A percentile compares a stretch with the other conserved stretches of the same genome.
Conservation (phyloP, 1,140 invertebrate genomes). For the Drepana arcuata region DNA sequence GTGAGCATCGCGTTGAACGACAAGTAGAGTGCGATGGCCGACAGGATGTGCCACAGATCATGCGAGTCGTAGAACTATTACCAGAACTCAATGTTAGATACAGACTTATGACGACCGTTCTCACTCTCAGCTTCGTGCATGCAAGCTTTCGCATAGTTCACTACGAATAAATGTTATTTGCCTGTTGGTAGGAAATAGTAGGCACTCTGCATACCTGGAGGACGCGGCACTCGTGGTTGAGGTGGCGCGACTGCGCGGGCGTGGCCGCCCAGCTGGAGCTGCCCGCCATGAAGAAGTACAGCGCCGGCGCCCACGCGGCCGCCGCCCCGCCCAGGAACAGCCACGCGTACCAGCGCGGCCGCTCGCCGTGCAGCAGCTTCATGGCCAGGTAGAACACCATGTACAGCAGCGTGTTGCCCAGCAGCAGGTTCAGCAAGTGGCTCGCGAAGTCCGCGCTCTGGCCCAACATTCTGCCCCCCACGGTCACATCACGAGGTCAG, state of each 20-base stretch:
- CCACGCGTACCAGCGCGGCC: conserved; percentile 73
- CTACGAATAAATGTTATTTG: too few relatives aligned
- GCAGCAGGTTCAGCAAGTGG: conserved; percentile 85
- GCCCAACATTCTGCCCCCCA: conserved; percentile 54
- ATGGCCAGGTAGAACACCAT: conserved; percentile 89
- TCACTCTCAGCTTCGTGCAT: too few relatives aligned
- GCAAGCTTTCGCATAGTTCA: too few relatives aligned
- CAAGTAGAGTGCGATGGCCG: conserved; percentile 91
- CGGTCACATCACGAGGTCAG: neutral
- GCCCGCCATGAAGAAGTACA: conserved; percentile 50
- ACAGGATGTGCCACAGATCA: conserved; percentile 94
- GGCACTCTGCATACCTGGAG: too few relatives aligned
- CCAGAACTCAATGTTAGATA: conserved; percentile 67
- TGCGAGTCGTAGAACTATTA: conserved; percentile 93
- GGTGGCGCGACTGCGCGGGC: conserved; percentile 83
- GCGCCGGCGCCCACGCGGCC: conserved; percentile 41
- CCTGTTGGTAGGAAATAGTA: too few relatives aligned
- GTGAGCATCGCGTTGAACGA: conserved; percentile 90
- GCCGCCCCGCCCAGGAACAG: conserved; percentile 34
- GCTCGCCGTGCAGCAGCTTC: conserved; percentile 85
- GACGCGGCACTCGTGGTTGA: conserved; percentile 81
- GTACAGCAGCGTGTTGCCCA: conserved; percentile 89
- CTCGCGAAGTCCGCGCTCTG: conserved; percentile 85
- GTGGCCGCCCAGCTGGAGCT: conserved; percentile 68
- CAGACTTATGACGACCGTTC: too few relatives aligned